Base-by-base conservation (phyloP, 2,888 invertebrate genomes). In the Pelosia muscerda region DNA sequence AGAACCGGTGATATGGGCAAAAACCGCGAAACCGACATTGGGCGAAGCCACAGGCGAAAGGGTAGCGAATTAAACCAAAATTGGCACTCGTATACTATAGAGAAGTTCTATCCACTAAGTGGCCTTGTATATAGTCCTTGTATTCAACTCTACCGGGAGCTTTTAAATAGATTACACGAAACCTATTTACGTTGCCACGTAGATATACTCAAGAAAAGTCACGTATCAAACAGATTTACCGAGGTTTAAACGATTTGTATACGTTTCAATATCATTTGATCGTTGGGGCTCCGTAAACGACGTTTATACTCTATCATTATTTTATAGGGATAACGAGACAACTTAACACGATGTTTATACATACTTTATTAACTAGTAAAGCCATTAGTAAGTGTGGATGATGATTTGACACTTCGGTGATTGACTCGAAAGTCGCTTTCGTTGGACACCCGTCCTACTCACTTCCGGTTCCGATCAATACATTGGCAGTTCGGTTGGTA, bases 231-330 rank as follows among this genome's bases (percentile, higher is more conserved):
- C n/a, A 49, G n/a, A 49, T 19, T 49, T 49, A 49, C 19, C 6
- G 49, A 49, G 49, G n/a, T 49, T 49, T 49, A 49, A 49, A 49
- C 49, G 58, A 65, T 78, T 66, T 63, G 72, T 57, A 59, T 53
- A 42, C 58, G 31, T 71, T 74, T 77, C 26, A 68, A 59, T 66
- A 65, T 61, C 49, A 69, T 49, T 73, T 69, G 31, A 73, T 67
- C 65, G 63, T 55, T 61, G 54, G 19, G 28, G 38, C 22, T 55
- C 23, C 38, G 57, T 61, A 26, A 72, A 66, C 60, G 68, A 75
- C 59, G 60, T 81, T 84, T 79, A 81, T 74, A 68, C 71, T 60
- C 67, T 71, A 77, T 85, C 77, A 81, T 76, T 63, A 74, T 71
- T 78, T 81, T 75, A 81, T 73, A 66, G 54, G 68, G 49, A 25